A percentile compares a stretch with the other conserved stretches of the same genome.
phyloP scores from a whole-genome alignment of 1,140 invertebrate species.

The Penaeus vannamei region DNA sequence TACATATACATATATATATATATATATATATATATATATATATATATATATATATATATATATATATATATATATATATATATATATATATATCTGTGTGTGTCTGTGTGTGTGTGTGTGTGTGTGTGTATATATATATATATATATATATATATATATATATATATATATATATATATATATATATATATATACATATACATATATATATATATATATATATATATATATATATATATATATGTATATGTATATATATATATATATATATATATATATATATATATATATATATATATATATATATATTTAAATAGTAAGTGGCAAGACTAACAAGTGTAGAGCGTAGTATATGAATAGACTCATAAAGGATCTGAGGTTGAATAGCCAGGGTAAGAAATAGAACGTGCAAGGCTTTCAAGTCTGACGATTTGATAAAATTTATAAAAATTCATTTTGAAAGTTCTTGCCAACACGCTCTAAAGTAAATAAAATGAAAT shows the following conservation, averaged over 20 bases:
- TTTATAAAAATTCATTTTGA: too few relatives aligned
- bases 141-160: conserved; percentile 31
- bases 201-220: conserved; percentile 28
- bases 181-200: conserved; percentile 20
- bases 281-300: too few relatives aligned
- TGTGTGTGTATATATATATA: neutral
- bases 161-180: conserved; percentile 33
- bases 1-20: neutral
- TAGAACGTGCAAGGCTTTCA: too few relatives aligned
- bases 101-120: neutral
- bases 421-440: too few relatives aligned
- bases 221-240: conserved; percentile 33
- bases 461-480: too few relatives aligned
- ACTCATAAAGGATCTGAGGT: neutral
- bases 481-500: too few relatives aligned
- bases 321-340: too few relatives aligned
- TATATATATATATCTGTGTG: neutral
- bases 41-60: neutral
- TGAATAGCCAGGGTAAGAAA: neutral
- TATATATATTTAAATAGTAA: too few relatives aligned
- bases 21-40: neutral
- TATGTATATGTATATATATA: neutral
- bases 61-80: conserved; percentile 3
- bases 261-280: conserved; percentile 26
- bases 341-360: neutral